A percentile compares a stretch with the other conserved stretches of the same genome.
These are phyloP conservation scores for Zeus faber DNA, from an alignment of 2,113 vertebrate genomes.

Conservation along the genomic window DNA sequence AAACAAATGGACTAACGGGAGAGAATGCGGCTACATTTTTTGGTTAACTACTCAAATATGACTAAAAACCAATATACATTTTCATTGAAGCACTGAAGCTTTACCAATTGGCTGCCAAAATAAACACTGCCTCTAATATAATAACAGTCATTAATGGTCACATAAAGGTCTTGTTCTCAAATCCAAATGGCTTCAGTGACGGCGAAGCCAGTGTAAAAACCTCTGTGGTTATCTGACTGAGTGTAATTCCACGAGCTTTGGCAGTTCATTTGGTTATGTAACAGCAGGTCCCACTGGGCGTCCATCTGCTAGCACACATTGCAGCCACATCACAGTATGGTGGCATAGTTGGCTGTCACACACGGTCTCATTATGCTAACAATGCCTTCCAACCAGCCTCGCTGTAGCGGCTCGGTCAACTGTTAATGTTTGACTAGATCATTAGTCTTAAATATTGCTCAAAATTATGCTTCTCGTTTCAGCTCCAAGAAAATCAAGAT, in stretches of 20 bases:
- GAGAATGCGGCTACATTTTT: no score
- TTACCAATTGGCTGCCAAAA: no score
- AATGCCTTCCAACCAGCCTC: conserved; percentile 6
- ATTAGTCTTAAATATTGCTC: neutral
- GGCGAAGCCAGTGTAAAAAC: conserved; percentile 22
- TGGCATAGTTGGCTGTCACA: conserved; percentile 32
- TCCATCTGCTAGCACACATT: conserved; percentile 60
- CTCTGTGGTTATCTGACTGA: no score
- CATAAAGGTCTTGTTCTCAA: no score
- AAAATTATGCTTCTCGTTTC: conserved; percentile 53
- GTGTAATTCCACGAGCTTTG: conserved; percentile 45
- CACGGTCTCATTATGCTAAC: conserved; percentile 31
- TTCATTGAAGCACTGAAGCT: no score
- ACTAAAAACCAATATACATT: no score
- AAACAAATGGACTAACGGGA: no score
- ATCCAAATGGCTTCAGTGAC: conserved; percentile 6
- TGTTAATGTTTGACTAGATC: conserved; percentile 1
- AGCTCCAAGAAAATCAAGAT: conserved; percentile 99
- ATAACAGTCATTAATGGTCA: no score
- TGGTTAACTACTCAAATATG: no score
- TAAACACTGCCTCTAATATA: no score
- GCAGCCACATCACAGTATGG: conserved; percentile 28
- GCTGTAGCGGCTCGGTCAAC: neutral
- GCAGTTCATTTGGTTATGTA: conserved; percentile 55
- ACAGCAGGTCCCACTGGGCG: conserved; percentile 49